Base-by-base conservation (phyloP, 2,888 invertebrate genomes). In the Drosophila limbata region DNA sequence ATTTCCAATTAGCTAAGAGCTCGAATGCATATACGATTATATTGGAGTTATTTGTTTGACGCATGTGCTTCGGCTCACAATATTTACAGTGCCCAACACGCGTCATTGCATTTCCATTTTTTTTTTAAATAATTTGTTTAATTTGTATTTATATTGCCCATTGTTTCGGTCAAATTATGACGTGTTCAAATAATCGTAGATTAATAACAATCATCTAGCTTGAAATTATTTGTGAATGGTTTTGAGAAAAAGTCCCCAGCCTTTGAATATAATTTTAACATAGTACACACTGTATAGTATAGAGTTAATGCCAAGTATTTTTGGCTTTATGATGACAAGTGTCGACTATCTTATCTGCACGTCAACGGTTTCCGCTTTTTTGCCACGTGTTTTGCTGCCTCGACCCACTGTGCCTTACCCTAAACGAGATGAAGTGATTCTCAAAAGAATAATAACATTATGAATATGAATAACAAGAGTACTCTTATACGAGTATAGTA, bases 331-430 rank as follows among this genome's bases (percentile, higher is more conserved):
- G 69, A 42, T 47, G 56, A 74, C 60, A 70, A 66, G 45, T 75
- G 51, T 48, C 45, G 59, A 3, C 47, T 76, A 75, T 75, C 75
- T 75, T 75, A 77, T 75, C 75, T 68, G 52, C 11, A 51, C 42
- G 73, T 72, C 63, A 72, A 45, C 53, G 19, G n/a, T 53, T 62
- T 62, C 53, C 31, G 53, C 5, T 52, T 35, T 61, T 35, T 35
- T 31, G 52, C 44, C 42, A 33, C 44, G 52, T 51, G 51, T 56
- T 66, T 5, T 4, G 37, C 51, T 61, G 56, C n/a, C 33, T 35
- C 44, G 55, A 6, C 33, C 55, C 55, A 55, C 55, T 44, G 55
- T 55, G 33, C 48, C 1, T 6, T 11, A 25, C 40, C 17, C 35
- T 11, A 45, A 35, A 33, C 11, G 28, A 35, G 60, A 63, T 57